Conservation (phyloP, 2,888 invertebrate genomes). For the Cylloceria caligata region DNA sequence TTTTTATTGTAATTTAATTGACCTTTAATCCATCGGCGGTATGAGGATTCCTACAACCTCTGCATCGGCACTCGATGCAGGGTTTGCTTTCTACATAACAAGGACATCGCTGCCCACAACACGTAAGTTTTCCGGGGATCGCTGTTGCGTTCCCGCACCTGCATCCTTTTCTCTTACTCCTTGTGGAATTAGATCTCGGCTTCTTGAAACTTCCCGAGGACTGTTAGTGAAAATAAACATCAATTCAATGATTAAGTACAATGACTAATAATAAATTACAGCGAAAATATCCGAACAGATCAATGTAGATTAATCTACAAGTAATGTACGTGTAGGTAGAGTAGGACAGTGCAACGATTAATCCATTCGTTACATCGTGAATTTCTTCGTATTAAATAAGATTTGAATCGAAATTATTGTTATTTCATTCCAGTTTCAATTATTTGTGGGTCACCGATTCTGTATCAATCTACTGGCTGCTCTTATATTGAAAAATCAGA, state of each 20-base stretch:
- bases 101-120: slow-evolving; percentile 97
- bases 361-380: slow-evolving; percentile 37
- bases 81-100: slow-evolving; percentile 96
- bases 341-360: too few relatives aligned
- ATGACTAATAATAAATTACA: not conserved
- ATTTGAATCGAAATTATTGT: too few relatives aligned
- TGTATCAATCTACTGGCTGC: too few relatives aligned
- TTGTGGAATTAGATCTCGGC: slow-evolving; percentile 83
- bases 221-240: slow-evolving; percentile 63
- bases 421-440: too few relatives aligned
- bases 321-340: slow-evolving; percentile 43
- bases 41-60: slow-evolving; percentile 97
- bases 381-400: too few relatives aligned
- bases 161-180: slow-evolving; percentile 90
- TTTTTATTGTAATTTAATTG: slow-evolving; percentile 64
- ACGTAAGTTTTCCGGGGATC: slow-evolving; percentile 95
- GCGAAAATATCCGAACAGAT: slow-evolving; percentile 10
- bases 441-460: too few relatives aligned
- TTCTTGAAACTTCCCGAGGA: slow-evolving; percentile 85
- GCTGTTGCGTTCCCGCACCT: slow-evolving; percentile 96
- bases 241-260: not conserved
- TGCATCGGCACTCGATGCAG: slow-evolving; percentile 95
- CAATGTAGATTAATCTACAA: slow-evolving; percentile 70
- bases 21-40: slow-evolving; percentile 93
- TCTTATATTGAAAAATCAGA: too few relatives aligned